Percentiles rank a stretch among this genome's conserved stretches.
Conservation (phyloP, 2,797 vertebrate species). For the Centropyge bicolor region DNA sequence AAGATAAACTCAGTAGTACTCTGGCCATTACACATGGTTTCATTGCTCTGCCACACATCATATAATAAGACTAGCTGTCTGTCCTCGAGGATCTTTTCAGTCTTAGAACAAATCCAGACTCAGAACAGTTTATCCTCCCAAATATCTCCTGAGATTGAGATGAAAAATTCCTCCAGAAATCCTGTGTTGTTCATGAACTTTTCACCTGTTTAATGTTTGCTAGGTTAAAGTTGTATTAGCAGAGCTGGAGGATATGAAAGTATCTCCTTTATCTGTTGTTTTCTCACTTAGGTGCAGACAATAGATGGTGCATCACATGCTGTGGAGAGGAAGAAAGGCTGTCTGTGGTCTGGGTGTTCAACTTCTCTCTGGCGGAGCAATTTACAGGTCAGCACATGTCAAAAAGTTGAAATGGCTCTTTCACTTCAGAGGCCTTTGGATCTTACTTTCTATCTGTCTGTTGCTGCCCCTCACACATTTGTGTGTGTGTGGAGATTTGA, state of each 20-base stretch:
- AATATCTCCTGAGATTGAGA: neutral
- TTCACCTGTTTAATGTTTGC: neutral
- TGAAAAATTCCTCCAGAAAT: neutral
- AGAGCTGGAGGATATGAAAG: neutral
- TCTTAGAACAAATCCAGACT: conserved; percentile 13
- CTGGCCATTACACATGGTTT: neutral
- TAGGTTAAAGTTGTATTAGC: neutral
- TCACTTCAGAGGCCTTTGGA: neutral
- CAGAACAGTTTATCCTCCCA: conserved; percentile 6
- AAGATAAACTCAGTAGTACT: conserved; percentile 14
- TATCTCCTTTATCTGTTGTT: neutral
- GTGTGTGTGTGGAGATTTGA: neutral
- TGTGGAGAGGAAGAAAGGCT: neutral
- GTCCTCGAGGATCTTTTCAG: conserved; percentile 16
- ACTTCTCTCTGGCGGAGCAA: conserved; percentile 18
- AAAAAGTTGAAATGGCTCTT: conserved; percentile 27
- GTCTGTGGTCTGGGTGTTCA: conserved; percentile 12
- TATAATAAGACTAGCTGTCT: conserved; percentile 16
- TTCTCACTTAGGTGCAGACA: neutral
- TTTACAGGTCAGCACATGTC: conserved; percentile 22
- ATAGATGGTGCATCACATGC: neutral
- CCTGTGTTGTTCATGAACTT: conserved; percentile 5
- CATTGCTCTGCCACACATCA: neutral
- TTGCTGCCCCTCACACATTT: neutral
- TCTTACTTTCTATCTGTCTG: neutral